These are phyloP conservation scores for Todiramphus saurophagus DNA, from an alignment of 2,113 vertebrate genomes.

Conservation along the genomic window DNA sequence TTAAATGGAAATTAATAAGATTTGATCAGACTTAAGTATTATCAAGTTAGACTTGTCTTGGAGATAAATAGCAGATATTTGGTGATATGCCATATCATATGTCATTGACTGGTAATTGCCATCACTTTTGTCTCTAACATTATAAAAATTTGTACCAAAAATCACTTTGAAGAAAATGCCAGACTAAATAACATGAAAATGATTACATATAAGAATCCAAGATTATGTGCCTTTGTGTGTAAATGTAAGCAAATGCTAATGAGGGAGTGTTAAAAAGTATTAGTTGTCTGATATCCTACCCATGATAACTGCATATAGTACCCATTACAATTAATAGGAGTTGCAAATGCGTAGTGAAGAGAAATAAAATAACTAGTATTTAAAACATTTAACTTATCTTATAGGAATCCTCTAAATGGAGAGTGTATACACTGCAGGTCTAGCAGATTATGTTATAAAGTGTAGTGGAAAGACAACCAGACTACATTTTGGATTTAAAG, in stretches of 20 bases:
- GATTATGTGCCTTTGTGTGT: not conserved
- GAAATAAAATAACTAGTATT: not conserved
- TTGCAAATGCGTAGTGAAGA: not conserved
- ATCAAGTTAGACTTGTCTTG: not conserved
- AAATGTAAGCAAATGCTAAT: not conserved
- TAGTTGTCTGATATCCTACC: not conserved
- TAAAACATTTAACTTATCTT: not conserved
- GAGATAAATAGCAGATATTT: not conserved
- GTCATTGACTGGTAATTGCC: not conserved
- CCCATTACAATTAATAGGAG: not conserved
- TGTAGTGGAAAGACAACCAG: not conserved
- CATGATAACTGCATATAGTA: not conserved
- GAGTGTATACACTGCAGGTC: not conserved
- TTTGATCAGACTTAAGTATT: not conserved
- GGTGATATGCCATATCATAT: not conserved
- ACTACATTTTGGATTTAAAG: not conserved
- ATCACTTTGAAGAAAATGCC: not conserved
- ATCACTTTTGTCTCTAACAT: not conserved
- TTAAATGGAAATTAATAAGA: not conserved
- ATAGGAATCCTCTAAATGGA: not conserved
- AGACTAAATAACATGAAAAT: not conserved
- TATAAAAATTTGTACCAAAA: not conserved
- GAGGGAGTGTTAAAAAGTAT: not conserved
- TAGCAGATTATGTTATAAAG: not conserved
- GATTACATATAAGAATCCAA: not conserved